Evolutionary conservation across 2,888 invertebrate genomes (phyloP).

Genomic region (Alloscopus bannaensis): DNA sequence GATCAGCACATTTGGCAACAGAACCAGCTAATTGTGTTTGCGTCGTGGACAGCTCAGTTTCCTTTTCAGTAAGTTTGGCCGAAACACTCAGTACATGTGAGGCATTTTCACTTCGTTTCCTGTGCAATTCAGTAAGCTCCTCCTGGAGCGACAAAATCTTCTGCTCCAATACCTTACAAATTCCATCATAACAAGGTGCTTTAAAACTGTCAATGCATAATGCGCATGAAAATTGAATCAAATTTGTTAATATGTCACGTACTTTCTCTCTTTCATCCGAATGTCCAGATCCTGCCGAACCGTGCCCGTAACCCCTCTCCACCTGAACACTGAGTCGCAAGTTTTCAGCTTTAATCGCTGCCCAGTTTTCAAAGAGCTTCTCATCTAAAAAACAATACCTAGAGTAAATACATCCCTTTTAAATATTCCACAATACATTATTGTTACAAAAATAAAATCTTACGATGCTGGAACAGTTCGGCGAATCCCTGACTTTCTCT

Average conservation of each 20-base stretch:
- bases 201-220: too few species aligned
- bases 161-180: conserved; percentile 82
- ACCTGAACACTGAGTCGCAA: conserved; percentile 89
- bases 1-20: conserved; percentile 70
- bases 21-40: conserved; percentile 68
- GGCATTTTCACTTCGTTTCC: conserved; percentile 92
- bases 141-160: conserved; percentile 92
- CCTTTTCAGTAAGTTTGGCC: conserved; percentile 88
- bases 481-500: conserved; percentile 85
- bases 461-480: conserved; percentile 88
- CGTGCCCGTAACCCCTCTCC: conserved; percentile 82
- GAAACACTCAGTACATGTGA: conserved; percentile 95
- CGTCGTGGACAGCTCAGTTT: conserved; percentile 80
- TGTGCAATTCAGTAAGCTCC: conserved; percentile 92
- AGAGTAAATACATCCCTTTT: conserved; percentile 1
- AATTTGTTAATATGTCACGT: conserved; percentile 1
- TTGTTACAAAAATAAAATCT: conserved; percentile 76
- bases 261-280: conserved; percentile 74
- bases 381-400: conserved; percentile 81
- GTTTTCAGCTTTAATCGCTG: conserved; percentile 88
- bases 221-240: too few species aligned
- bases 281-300: conserved; percentile 69
- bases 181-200: too few species aligned
- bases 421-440: not conserved
- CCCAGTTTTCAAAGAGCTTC: conserved; percentile 88